Conservation (phyloP, 64 coral and sea anemone species). For the Montipora efflorescens region DNA sequence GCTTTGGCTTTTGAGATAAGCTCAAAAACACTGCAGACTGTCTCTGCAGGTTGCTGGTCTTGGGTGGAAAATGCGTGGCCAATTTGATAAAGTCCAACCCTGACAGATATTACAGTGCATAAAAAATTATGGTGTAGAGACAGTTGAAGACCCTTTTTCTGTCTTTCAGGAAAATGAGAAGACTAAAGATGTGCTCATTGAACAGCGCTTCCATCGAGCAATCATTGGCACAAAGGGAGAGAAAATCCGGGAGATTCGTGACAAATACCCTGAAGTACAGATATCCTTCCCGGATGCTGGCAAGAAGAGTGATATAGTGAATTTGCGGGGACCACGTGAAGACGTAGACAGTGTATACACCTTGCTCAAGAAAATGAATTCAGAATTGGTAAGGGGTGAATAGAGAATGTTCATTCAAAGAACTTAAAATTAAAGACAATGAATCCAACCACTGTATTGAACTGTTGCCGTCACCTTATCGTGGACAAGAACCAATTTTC, state of each 20-base stretch:
- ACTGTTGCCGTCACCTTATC: too few species aligned
- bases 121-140: too few species aligned
- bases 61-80: too few species aligned
- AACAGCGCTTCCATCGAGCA: constrained; percentile 91
- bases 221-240: constrained; percentile 96
- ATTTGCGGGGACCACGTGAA: constrained; percentile 86
- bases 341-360: constrained; percentile 96
- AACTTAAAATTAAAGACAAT: background rate
- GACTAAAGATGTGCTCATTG: constrained; percentile 92
- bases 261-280: constrained; percentile 94
- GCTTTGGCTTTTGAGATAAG: too few species aligned
- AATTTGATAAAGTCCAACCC: too few species aligned
- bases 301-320: constrained; percentile 88
- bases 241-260: constrained; percentile 90
- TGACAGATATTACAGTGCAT: too few species aligned
- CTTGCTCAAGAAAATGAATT: constrained; percentile 91
- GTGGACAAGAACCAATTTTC: too few species aligned
- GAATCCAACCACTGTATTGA: too few species aligned
- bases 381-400: constrained; percentile 76
- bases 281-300: constrained; percentile 94
- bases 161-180: constrained; percentile 95
- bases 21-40: too few species aligned
- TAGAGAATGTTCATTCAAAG: background rate
- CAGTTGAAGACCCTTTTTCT: background rate
- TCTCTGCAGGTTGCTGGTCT: too few species aligned